Conservation (phyloP, 2,797 vertebrate species). For the Notamacropus eugenii region DNA sequence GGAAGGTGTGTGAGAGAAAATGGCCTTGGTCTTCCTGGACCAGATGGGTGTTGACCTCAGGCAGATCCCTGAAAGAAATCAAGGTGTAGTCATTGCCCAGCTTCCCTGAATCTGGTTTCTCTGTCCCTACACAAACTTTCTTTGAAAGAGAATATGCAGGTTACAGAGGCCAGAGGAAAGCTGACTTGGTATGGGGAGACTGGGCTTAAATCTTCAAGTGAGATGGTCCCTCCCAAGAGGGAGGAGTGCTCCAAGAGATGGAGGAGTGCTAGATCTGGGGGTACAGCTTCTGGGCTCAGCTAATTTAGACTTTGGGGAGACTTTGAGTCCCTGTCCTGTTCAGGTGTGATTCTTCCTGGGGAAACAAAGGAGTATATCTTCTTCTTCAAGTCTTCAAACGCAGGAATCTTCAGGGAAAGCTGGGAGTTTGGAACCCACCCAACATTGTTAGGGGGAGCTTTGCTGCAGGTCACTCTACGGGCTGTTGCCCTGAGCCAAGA, state of each 20-base stretch:
- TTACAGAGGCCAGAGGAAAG: not conserved
- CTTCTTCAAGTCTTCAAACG: conserved; percentile 89
- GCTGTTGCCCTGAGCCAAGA: conserved; percentile 91
- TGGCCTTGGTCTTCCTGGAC: not conserved
- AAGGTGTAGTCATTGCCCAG: not conserved
- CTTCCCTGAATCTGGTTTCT: not conserved
- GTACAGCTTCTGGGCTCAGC: not conserved
- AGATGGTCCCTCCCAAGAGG: not conserved
- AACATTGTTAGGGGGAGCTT: conserved; percentile 90
- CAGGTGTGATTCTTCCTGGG: conserved; percentile 92
- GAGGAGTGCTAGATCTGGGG: not conserved
- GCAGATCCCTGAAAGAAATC: not conserved
- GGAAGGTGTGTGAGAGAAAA: conserved; percentile 84
- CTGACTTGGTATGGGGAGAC: not conserved
- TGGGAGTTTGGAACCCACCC: conserved; percentile 95
- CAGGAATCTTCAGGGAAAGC: conserved; percentile 89
- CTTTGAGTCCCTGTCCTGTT: conserved; percentile 52
- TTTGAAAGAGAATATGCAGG: not conserved
- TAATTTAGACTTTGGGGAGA: not conserved
- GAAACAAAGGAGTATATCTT: conserved; percentile 86
- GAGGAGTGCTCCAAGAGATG: not conserved
- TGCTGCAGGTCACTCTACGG: conserved; percentile 90
- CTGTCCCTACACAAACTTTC: not conserved
- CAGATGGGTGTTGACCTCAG: not conserved
- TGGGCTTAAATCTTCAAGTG: not conserved